These are phyloP conservation scores for Champsocephalus gunnari DNA, from an alignment of 2,797 vertebrate species.

Conservation along the genomic window DNA sequence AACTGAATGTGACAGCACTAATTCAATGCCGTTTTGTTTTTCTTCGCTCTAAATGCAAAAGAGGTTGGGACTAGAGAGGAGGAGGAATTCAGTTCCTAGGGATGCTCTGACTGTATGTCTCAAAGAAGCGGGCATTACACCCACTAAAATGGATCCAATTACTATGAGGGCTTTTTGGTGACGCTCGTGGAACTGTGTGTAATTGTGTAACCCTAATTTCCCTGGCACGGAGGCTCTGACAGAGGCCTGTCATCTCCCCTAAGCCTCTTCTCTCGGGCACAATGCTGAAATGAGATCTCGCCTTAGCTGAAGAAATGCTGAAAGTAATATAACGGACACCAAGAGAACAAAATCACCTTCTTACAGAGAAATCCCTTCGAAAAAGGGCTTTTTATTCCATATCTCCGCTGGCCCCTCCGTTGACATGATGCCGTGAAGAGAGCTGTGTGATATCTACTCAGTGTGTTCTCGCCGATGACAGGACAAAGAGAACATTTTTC, in stretches of 20 bases:
- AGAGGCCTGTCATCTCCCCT: conserved; percentile 78
- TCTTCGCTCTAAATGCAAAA: conserved; percentile 67
- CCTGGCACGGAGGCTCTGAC: conserved; percentile 71
- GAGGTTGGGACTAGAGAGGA: conserved; percentile 46
- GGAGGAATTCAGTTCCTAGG: conserved; percentile 60
- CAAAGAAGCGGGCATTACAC: conserved; percentile 75
- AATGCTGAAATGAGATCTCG: conserved; percentile 80
- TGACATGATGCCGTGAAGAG: conserved; percentile 65
- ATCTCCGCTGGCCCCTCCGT: conserved; percentile 63
- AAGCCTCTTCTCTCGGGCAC: conserved; percentile 78
- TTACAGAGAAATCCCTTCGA: conserved; percentile 67
- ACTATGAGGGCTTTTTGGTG: conserved; percentile 73
- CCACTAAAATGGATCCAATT: conserved; percentile 82
- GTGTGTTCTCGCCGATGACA: conserved; percentile 39
- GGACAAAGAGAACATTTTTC: conserved; percentile 39
- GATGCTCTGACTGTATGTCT: conserved; percentile 63
- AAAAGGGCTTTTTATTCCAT: conserved; percentile 66
- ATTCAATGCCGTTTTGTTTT: conserved; percentile 62
- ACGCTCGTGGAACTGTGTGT: conserved; percentile 75
- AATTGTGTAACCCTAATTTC: conserved; percentile 85
- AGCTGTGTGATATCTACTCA: conserved; percentile 54
- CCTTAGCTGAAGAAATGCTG: conserved; percentile 73
- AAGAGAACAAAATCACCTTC: conserved; percentile 74
- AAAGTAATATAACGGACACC: conserved; percentile 73
- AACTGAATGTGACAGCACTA: conserved; percentile 72